phyloP scores from a whole-genome alignment of 1,140 invertebrate genomes.

The Sinonovacula constricta region DNA sequence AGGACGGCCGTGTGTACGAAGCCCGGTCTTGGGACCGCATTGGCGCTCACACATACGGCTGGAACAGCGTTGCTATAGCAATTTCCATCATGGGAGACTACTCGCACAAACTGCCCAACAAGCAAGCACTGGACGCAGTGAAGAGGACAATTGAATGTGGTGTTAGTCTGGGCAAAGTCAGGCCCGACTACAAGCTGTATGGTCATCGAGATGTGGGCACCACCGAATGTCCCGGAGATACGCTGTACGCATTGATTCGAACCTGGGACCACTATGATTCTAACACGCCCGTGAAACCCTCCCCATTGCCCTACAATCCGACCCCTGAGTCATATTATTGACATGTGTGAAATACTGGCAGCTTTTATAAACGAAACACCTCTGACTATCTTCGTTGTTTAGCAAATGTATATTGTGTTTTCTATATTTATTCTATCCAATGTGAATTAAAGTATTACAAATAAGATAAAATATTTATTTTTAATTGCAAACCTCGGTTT shows the following conservation, averaged over 20 bases:
- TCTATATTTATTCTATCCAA: too few species aligned
- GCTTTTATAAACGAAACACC: too few species aligned
- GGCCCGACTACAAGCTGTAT: constrained; percentile 56
- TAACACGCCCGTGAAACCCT: constrained; percentile 26
- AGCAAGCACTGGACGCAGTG: constrained; percentile 53
- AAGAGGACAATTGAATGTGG: constrained; percentile 64
- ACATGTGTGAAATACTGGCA: too few species aligned
- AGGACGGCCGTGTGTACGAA: constrained; percentile 56
- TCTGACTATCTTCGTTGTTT: too few species aligned
- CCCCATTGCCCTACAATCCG: constrained; percentile 30
- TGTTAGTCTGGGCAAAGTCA: constrained; percentile 50
- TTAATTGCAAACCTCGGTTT: too few species aligned
- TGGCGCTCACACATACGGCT: constrained; percentile 56
- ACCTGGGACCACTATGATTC: constrained; percentile 78
- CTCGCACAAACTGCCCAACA: constrained; percentile 55
- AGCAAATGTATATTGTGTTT: too few species aligned
- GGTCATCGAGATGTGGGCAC: constrained; percentile 61
- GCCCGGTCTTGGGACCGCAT: constrained; percentile 55
- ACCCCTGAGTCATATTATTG: too few species aligned
- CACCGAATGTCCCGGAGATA: constrained; percentile 62
- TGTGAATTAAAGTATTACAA: too few species aligned
- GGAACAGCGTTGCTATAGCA: constrained; percentile 79
- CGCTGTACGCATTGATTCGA: constrained; percentile 81
- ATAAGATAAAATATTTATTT: too few species aligned
- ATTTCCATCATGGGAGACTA: constrained; percentile 85